Conservation (phyloP, 2,797 vertebrate species). For the Anabacerthia variegaticeps region DNA sequence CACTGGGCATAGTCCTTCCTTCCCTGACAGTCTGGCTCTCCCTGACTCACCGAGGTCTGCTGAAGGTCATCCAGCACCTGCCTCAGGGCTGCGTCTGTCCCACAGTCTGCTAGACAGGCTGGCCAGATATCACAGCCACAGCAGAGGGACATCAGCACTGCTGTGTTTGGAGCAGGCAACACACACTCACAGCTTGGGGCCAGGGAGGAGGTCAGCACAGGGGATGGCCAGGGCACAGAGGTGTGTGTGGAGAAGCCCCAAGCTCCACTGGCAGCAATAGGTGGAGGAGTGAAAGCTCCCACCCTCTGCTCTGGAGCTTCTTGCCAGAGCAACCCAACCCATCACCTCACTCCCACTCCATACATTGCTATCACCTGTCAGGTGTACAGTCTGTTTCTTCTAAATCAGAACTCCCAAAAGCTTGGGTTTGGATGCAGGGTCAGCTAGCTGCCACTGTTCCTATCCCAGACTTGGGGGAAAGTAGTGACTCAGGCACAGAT, state of each 20-base stretch:
- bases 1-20: background rate
- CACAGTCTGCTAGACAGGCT: background rate
- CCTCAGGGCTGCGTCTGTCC: rapidly evolving
- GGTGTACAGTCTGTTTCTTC: background rate
- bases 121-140: background rate
- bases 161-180: background rate
- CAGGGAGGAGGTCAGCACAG: background rate
- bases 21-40: background rate
- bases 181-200: background rate
- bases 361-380: background rate
- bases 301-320: background rate
- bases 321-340: background rate
- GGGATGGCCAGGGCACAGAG: background rate
- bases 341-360: background rate
- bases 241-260: background rate
- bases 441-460: background rate
- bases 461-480: rapidly evolving
- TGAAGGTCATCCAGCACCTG: background rate
- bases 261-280: background rate
- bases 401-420: background rate
- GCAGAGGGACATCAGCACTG: background rate
- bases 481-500: background rate
- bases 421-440: background rate
- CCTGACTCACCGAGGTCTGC: background rate
- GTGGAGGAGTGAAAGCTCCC: background rate